phyloP scores from a whole-genome alignment of 2,797 vertebrate species.

The Galagoides demidoff region DNA sequence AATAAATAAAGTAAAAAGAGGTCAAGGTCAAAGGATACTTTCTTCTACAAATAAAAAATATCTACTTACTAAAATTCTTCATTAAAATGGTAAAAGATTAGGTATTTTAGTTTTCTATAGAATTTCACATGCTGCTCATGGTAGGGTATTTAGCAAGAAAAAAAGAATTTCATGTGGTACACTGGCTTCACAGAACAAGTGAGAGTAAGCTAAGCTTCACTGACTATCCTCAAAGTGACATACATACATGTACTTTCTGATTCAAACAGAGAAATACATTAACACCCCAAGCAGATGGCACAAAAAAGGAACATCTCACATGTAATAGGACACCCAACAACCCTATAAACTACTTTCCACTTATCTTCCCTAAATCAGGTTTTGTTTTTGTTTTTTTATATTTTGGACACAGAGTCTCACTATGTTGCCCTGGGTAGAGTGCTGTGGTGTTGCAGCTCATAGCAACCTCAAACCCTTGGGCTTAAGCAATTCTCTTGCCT shows the following conservation, averaged over 20 bases:
- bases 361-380: not conserved
- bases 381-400: not conserved
- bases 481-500: too few relatives aligned
- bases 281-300: not conserved
- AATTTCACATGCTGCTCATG: not conserved
- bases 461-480: too few relatives aligned
- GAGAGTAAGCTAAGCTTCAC: not conserved
- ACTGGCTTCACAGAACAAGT: not conserved
- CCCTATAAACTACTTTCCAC: not conserved
- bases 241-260: not conserved
- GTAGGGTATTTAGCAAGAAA: not conserved
- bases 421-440: too few relatives aligned
- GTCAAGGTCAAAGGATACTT: not conserved
- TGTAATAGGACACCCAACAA: not conserved
- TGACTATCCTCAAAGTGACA: not conserved
- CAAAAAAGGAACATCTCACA: not conserved
- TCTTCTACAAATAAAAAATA: conserved; percentile 13
- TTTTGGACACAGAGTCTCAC: too few relatives aligned
- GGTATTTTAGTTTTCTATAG: not conserved
- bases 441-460: too few relatives aligned
- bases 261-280: not conserved
- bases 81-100: not conserved
- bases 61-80: not conserved
- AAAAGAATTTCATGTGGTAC: not conserved
- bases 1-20: not conserved